A percentile compares a stretch with the other conserved stretches of the same genome.
These are phyloP conservation scores for Pteruthius melanotis DNA, from an alignment of 2,113 vertebrate species.

Conservation along the genomic window DNA sequence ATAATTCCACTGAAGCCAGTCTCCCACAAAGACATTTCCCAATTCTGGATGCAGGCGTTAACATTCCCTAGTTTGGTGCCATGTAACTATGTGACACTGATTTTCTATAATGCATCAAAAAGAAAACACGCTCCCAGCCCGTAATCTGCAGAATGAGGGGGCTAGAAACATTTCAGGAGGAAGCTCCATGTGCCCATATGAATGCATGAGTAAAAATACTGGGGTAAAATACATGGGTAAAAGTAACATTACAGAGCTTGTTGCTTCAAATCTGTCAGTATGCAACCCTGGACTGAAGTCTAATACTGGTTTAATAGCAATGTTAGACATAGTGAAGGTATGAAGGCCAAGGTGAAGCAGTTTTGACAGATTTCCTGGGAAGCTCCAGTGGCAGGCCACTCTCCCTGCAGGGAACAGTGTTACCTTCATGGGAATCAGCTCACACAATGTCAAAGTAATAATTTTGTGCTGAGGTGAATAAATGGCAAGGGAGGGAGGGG, in stretches of 20 bases:
- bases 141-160: background rate
- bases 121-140: background rate
- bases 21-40: background rate
- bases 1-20: background rate
- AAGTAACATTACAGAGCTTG: background rate
- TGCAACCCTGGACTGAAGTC: background rate
- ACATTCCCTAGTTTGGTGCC: background rate
- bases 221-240: too few relatives aligned
- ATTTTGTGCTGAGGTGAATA: background rate
- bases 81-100: rapidly evolving
- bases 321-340: background rate
- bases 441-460: background rate
- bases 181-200: background rate
- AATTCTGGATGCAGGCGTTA: background rate
- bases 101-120: background rate
- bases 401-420: background rate
- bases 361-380: background rate
- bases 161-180: background rate
- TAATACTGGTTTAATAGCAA: background rate
- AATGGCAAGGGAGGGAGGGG: background rate
- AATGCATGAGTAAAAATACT: background rate
- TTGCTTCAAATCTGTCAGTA: background rate
- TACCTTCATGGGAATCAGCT: background rate
- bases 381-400: background rate
- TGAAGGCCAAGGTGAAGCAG: background rate